phyloP scores from a whole-genome alignment of 2,797 vertebrate species.

The Odontamblyopus lacepedii region DNA sequence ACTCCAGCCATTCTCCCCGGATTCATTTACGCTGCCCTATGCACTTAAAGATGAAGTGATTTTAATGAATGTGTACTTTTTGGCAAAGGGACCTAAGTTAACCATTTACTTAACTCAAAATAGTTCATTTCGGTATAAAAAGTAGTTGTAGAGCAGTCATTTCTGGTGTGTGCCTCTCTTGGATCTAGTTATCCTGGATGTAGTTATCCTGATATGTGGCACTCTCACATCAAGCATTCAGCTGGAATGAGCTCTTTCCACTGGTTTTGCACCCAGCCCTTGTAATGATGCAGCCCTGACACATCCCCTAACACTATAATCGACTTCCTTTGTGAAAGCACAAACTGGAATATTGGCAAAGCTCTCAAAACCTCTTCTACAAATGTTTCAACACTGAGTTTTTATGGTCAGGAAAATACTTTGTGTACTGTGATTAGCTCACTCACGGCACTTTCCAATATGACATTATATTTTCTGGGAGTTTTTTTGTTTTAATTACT shows the following conservation, averaged over 20 bases:
- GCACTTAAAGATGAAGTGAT: slow-evolving; percentile 15
- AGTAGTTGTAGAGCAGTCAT: not conserved
- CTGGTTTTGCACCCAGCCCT: slow-evolving; percentile 15
- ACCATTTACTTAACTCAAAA: slow-evolving; percentile 4
- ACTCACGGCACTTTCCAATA: slow-evolving; percentile 29
- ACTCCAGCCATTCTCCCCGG: slow-evolving; percentile 27
- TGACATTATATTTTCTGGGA: slow-evolving; percentile 19
- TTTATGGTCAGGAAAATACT: slow-evolving; percentile 39
- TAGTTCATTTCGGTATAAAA: slow-evolving; percentile 3
- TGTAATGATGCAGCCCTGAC: slow-evolving; percentile 34
- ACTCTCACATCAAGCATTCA: not conserved
- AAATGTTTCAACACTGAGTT: slow-evolving; percentile 42
- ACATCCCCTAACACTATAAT: slow-evolving; percentile 31
- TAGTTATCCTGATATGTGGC: not conserved
- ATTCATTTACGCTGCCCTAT: slow-evolving; percentile 44
- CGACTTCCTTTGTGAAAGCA: slow-evolving; percentile 30
- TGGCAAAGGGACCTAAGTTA: slow-evolving; percentile 6
- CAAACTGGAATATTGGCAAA: slow-evolving; percentile 24
- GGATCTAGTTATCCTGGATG: not conserved
- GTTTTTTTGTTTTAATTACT: not conserved
- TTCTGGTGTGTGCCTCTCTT: slow-evolving; percentile 1
- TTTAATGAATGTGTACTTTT: slow-evolving; percentile 14
- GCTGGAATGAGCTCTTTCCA: slow-evolving; percentile 31
- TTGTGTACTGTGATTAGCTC: slow-evolving; percentile 19
- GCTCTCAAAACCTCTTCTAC: slow-evolving; percentile 12